Percentiles rank a stretch among this genome's conserved stretches.
These are phyloP conservation scores for Dendrocincla fuliginosa DNA, from an alignment of 2,797 vertebrate genomes.

Conservation along the genomic window DNA sequence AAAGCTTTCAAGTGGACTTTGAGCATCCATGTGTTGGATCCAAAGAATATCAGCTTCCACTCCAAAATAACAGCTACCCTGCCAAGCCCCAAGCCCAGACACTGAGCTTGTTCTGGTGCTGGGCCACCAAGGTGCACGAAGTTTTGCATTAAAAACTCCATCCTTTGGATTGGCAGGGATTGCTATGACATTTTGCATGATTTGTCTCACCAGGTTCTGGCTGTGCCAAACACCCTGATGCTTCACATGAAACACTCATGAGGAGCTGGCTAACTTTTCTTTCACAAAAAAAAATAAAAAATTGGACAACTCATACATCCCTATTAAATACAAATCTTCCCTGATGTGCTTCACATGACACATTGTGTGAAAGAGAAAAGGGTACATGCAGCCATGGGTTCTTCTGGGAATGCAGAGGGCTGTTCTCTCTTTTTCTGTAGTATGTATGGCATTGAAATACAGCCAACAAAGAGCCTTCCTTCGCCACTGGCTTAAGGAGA, in stretches of 20 bases:
- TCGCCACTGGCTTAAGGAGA: not conserved
- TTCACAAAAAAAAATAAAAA: not conserved
- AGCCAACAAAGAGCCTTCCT: not conserved
- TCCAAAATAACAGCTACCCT: not conserved
- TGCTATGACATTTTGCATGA: not conserved
- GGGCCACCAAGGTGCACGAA: not conserved
- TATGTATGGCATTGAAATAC: not conserved
- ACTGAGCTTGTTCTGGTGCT: not conserved
- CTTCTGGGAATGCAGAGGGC: not conserved
- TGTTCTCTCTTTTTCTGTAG: not conserved
- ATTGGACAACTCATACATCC: not conserved
- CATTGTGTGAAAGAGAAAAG: not conserved
- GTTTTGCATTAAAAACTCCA: not conserved
- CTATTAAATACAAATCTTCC: not conserved
- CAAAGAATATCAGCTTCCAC: not conserved
- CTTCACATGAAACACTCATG: not conserved
- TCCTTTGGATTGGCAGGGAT: not conserved
- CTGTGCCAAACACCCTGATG: not conserved
- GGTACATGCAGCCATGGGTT: not conserved
- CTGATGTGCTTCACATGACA: not conserved
- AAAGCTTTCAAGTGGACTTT: slow-evolving; percentile 20
- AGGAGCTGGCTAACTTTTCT: not conserved
- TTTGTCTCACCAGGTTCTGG: not conserved
- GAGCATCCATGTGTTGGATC: not conserved
- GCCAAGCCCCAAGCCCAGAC: not conserved